These are phyloP conservation scores for Amblyjoppa fuscipennis DNA, from an alignment of 2,888 invertebrate genomes.

Conservation along the genomic window DNA sequence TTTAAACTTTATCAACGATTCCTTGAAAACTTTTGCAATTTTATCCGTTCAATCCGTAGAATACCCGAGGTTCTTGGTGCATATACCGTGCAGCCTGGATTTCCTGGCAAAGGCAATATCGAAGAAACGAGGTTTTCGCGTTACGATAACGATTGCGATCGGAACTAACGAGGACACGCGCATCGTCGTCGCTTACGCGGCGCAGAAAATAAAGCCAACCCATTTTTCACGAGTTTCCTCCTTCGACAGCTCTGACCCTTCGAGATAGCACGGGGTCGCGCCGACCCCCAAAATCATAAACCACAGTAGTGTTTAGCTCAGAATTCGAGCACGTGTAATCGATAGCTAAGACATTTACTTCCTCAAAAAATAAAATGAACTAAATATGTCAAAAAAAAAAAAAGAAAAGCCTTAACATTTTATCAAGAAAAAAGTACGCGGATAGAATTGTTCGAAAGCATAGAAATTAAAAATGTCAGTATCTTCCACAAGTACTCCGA, in stretches of 20 bases:
- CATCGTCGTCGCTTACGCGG: conserved; percentile 31
- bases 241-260: not conserved
- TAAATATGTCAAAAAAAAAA: too few relatives aligned
- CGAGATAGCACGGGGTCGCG: too few relatives aligned
- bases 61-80: not conserved
- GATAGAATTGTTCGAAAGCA: not conserved
- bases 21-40: conserved; percentile 50
- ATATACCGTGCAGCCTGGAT: not conserved
- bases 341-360: too few relatives aligned
- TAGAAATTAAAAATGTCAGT: not conserved
- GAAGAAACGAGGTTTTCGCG: conserved; percentile 1
- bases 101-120: conserved; percentile 1
- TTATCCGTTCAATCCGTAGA: conserved; percentile 6
- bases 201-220: not conserved
- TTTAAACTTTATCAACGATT: conserved; percentile 43
- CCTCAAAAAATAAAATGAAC: too few relatives aligned
- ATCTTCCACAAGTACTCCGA: not conserved
- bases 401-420: too few relatives aligned
- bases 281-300: too few relatives aligned
- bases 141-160: conserved; percentile 26
- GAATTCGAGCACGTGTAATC: too few relatives aligned
- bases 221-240: not conserved
- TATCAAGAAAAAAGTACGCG: too few relatives aligned
- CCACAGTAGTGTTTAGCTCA: too few relatives aligned
- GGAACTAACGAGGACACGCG: conserved; percentile 9